Conservation (phyloP, 1,140 invertebrate species). For the Adelges cooleyi region DNA sequence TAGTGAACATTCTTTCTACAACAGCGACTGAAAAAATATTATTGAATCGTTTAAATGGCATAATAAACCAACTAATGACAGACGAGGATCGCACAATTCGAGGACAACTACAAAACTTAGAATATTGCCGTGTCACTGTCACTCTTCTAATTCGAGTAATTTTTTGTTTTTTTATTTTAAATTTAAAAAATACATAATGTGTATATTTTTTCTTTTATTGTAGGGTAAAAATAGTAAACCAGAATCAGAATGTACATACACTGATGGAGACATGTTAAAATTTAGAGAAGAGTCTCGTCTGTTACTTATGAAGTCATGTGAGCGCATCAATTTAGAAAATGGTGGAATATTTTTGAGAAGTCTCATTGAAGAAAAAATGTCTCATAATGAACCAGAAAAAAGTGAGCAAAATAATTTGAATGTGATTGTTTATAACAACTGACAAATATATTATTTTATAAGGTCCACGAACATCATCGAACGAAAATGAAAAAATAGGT, state of each 20-base stretch:
- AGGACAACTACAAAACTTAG: not conserved
- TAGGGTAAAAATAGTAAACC: not conserved
- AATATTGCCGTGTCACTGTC: not conserved
- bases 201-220: too few species aligned
- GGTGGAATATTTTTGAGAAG: conserved; percentile 10
- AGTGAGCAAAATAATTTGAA: not conserved
- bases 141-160: not conserved
- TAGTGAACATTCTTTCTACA: conserved; percentile 3
- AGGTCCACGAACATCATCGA: not conserved
- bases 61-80: conserved; percentile 1
- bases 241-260: not conserved
- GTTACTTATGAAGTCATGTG: conserved; percentile 13
- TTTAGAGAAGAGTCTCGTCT: conserved; percentile 10
- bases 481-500: not conserved
- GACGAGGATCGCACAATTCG: conserved; percentile 6
- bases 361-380: conserved; percentile 20
- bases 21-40: not conserved
- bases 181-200: too few species aligned
- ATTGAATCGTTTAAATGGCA: not conserved
- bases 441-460: not conserved
- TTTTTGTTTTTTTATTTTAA: not conserved
- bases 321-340: conserved; percentile 11
- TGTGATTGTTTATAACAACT: too few species aligned
- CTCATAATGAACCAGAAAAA: not conserved
- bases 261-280: conserved; percentile 1